These are phyloP conservation scores for Carpatolechia fugitivella DNA, from an alignment of 2,888 invertebrate genomes.

Conservation along the genomic window DNA sequence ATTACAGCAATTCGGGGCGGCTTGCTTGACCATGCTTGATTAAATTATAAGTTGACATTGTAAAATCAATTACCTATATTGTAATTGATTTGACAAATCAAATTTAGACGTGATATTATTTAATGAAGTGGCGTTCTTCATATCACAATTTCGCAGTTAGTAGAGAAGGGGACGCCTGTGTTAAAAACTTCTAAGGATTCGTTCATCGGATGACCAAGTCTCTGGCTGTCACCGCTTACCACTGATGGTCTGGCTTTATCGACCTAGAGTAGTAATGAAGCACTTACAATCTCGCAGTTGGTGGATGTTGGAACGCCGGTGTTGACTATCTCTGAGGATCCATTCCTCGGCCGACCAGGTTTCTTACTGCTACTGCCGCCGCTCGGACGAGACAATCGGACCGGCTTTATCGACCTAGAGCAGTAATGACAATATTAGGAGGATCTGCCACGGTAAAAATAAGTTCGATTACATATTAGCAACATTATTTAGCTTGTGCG, in stretches of 20 bases:
- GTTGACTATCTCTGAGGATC: slow-evolving; percentile 52
- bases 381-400: neutral
- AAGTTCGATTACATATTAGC: neutral
- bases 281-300: slow-evolving; percentile 56
- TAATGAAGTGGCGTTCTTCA: no score
- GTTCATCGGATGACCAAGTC: slow-evolving; percentile 22
- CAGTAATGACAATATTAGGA: neutral
- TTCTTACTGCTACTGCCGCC: slow-evolving; percentile 1
- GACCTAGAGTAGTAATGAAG: slow-evolving; percentile 20
- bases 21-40: no score
- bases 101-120: no score
- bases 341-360: slow-evolving; percentile 24
- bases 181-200: slow-evolving; percentile 52
- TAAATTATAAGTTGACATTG: no score
- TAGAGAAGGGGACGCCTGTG: slow-evolving; percentile 54
- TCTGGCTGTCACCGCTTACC: neutral
- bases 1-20: no score
- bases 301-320: slow-evolving; percentile 57
- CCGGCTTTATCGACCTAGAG: slow-evolving; percentile 26
- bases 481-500: no score
- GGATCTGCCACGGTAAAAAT: no score
- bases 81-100: no score
- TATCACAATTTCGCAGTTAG: slow-evolving; percentile 61
- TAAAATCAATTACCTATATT: no score
- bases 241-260: slow-evolving; percentile 19